Percentiles rank a stretch among this genome's conserved stretches.
Conservation (phyloP, 2,888 invertebrate genomes). For the Ceriagrion tenellum region DNA sequence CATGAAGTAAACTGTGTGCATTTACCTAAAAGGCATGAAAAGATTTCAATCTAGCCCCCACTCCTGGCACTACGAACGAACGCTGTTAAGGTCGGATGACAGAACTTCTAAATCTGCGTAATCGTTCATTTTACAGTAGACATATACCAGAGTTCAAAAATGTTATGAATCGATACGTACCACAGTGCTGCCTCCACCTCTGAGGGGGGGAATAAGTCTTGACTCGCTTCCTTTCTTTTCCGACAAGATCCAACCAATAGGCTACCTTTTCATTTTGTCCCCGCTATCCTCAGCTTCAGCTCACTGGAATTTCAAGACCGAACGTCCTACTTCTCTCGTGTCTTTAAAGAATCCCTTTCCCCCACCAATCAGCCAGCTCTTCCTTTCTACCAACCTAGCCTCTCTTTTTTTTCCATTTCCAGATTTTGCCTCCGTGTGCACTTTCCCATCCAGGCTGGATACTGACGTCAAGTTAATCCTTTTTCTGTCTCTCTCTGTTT, state of each 20-base stretch:
- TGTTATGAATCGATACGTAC: background rate
- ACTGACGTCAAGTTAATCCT: conserved; percentile 1
- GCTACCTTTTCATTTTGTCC: background rate
- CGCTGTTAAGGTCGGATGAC: too few species aligned
- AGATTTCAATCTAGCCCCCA: too few species aligned
- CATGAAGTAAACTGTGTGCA: too few species aligned
- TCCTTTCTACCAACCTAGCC: background rate
- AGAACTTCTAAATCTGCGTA: too few species aligned
- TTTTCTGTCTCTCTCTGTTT: too few species aligned
- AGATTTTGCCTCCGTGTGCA: background rate
- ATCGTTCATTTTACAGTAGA: too few species aligned
- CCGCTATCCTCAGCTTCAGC: background rate
- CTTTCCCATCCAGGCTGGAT: background rate
- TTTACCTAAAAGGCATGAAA: too few species aligned
- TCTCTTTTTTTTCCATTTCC: background rate
- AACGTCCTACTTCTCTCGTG: background rate
- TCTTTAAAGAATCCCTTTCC: conserved; percentile 25
- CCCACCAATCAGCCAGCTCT: background rate
- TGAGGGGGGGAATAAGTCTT: background rate
- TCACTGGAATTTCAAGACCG: background rate
- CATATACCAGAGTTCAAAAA: background rate
- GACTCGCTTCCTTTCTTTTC: background rate
- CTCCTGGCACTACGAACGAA: too few species aligned
- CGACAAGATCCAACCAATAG: conserved; percentile 19
- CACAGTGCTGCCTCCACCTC: background rate